Evolutionary conservation across 2,888 invertebrate genomes (phyloP), one percentile per base, ranked within the genome.

Genomic region (Andrena camellia): DNA sequence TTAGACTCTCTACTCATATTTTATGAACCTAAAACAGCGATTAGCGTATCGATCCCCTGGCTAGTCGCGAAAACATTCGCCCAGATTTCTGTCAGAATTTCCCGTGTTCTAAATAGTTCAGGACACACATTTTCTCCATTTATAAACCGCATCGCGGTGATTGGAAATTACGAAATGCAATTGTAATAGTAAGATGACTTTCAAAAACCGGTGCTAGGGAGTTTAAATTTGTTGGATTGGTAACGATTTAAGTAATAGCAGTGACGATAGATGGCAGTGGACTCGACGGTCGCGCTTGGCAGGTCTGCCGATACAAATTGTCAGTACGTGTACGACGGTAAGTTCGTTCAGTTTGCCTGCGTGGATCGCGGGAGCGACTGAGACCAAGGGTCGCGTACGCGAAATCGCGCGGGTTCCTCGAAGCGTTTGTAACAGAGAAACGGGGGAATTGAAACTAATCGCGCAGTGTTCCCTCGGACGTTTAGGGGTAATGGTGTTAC

Each of bases 251-350:
- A 67, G 7, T 20, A 7, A n/a, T 2, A 35, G 29, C 8, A 10
- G 8, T n/a, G n/a, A 33, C 73, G 64, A n/a, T 23, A 86, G 87
- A 84, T 84, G 84, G 76, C 87, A 60, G 10, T 52, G 63, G 59
- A 33, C 50, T 76, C 66, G 64, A 67, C 50, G 31, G 70, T 59
- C 42, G 63, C 42, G 50, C 63, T 76, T 31, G 35, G 76, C 62
- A 33, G 62, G 71, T 78, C 63, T 54, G 76, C 59, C 60, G 85
- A 78, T 78, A 75, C 68, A 60, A 76, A 73, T 77, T 75, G 84
- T 83, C 85, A 88, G 88, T 88, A 88, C 78, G 83, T 83, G 81
- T 64, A 86, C 81, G 75, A 48, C 82, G 75, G 78, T 70, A 73
- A 81, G 72, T 59, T 77, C 52, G 66, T 63, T 60, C 57, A 75